These are phyloP conservation scores for Protula sp. DNA, from an alignment of 2,888 invertebrate species.

Conservation along the genomic window DNA sequence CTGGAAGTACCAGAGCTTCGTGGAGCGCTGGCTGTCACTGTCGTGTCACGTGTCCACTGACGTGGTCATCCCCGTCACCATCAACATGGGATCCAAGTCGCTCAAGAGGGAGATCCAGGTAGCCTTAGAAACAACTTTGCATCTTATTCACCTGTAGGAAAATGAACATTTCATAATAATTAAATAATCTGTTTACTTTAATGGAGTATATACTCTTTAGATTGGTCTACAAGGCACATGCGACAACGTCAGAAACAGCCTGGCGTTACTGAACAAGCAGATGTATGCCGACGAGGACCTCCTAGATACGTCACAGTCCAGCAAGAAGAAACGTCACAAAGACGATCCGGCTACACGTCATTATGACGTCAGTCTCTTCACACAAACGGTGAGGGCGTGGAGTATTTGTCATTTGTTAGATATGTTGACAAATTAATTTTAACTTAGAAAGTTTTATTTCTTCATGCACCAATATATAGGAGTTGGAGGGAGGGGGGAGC, in stretches of 20 bases:
- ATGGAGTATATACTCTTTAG: not conserved
- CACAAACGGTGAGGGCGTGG: not conserved
- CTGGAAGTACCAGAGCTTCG: constrained; percentile 5
- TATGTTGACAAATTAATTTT: not conserved
- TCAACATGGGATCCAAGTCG: not conserved
- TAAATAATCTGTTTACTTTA: not conserved
- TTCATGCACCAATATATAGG: too few species aligned
- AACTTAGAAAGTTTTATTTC: too few species aligned
- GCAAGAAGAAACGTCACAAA: not conserved
- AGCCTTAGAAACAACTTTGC: not conserved
- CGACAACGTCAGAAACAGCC: constrained; percentile 63
- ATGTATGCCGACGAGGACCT: not conserved
- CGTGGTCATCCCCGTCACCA: constrained; percentile 50
- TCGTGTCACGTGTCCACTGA: constrained; percentile 73
- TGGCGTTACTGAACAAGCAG: not conserved
- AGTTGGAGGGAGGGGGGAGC: too few species aligned
- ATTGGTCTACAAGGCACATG: constrained; percentile 58
- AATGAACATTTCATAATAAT: not conserved
- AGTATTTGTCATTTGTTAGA: not conserved
- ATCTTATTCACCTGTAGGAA: not conserved
- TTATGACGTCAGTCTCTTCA: not conserved
- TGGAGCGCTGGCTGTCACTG: constrained; percentile 65
- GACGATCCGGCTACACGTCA: not conserved
- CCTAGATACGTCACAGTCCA: not conserved
- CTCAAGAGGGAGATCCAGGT: not conserved